phyloP scores from a whole-genome alignment of 2,113 vertebrate genomes.

The Addax nasomaculatus region DNA sequence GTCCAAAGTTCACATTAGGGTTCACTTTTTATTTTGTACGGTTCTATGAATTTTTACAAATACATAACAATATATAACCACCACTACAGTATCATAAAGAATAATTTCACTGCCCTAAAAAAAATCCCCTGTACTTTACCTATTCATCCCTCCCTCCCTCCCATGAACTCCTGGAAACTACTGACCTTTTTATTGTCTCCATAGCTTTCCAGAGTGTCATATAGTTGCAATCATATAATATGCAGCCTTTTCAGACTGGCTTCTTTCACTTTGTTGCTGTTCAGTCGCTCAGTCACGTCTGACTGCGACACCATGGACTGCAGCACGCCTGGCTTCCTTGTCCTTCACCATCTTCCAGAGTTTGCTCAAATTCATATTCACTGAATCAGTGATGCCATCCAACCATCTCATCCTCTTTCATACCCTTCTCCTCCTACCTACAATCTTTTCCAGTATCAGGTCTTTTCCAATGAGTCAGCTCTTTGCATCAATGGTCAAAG shows the following conservation, averaged over 20 bases:
- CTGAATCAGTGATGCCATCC: not conserved
- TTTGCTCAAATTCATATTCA: not conserved
- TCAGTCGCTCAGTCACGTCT: not conserved
- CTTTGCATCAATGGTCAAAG: not conserved
- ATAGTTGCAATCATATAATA: not conserved
- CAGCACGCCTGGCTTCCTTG: not conserved
- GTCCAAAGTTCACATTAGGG: not conserved
- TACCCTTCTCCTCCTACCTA: not conserved
- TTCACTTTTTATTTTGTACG: not conserved
- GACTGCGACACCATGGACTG: not conserved
- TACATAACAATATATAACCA: not conserved
- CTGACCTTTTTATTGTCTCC: not conserved
- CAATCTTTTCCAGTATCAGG: not conserved
- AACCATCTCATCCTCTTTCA: not conserved
- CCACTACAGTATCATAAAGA: not conserved
- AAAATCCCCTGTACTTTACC: not conserved
- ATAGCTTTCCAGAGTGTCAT: not conserved
- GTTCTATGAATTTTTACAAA: not conserved
- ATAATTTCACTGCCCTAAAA: not conserved
- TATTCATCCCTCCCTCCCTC: not conserved
- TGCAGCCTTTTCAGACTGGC: not conserved
- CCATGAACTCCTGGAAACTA: not conserved
- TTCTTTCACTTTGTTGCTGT: not conserved
- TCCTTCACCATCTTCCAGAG: not conserved
- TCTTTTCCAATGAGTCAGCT: not conserved